Conservation (phyloP, 1,140 invertebrate species). For the Octopus bimaculoides region DNA sequence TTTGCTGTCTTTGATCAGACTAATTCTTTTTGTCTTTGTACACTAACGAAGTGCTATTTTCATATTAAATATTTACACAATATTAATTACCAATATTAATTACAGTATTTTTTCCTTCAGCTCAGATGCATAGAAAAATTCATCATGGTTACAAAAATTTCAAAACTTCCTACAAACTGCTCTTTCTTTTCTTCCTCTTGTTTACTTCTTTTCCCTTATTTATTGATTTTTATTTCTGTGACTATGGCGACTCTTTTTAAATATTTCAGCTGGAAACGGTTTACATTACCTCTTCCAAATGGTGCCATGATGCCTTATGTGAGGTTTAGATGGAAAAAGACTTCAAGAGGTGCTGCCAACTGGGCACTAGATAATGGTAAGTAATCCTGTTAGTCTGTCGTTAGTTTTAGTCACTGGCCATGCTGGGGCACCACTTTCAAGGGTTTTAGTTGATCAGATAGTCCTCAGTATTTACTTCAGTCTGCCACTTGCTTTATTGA, state of each 20-base stretch:
- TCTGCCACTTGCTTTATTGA: no score
- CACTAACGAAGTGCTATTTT: no score
- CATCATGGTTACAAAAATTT: no score
- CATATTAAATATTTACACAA: no score
- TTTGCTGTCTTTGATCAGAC: not conserved
- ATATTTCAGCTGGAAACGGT: slow-evolving; percentile 50
- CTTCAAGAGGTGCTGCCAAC: slow-evolving; percentile 27
- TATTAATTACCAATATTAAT: no score
- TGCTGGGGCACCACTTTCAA: no score
- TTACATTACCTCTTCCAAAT: slow-evolving; percentile 56
- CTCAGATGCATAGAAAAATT: no score
- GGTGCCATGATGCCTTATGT: slow-evolving; percentile 49
- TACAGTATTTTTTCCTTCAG: no score
- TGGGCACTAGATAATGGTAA: slow-evolving; percentile 59
- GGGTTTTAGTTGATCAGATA: no score
- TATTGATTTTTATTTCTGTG: no score
- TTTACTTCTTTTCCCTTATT: not conserved
- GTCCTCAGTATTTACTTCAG: no score
- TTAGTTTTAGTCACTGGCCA: not conserved
- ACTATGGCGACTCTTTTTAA: not conserved
- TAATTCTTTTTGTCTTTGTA: not conserved
- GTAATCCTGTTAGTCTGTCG: not conserved
- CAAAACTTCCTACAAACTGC: no score
- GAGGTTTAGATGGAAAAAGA: slow-evolving; percentile 53
- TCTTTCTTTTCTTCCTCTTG: not conserved